These are phyloP conservation scores for Peucedramus taeniatus DNA, from an alignment of 2,113 vertebrate genomes.

Conservation along the genomic window DNA sequence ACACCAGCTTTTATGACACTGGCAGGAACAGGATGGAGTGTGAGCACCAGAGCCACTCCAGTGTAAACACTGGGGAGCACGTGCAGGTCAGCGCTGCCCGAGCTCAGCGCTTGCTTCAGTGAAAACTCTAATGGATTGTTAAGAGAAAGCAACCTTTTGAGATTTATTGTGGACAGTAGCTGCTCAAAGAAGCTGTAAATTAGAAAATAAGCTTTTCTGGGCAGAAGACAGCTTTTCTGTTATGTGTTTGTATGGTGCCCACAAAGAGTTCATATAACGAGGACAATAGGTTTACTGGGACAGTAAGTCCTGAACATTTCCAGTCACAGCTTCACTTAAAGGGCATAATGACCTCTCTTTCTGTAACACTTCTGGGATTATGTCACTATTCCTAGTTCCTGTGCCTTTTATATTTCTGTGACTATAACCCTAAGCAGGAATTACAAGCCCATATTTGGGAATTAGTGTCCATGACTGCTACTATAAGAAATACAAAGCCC, in stretches of 20 bases:
- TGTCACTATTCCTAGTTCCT: not conserved
- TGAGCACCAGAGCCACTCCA: not conserved
- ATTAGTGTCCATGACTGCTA: not conserved
- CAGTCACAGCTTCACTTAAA: not conserved
- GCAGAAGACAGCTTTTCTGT: not conserved
- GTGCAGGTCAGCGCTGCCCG: not conserved
- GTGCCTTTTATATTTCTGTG: not conserved
- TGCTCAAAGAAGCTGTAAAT: conserved; percentile 8
- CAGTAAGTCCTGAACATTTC: not conserved
- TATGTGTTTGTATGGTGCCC: not conserved
- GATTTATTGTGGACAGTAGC: not conserved
- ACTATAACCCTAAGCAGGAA: not conserved
- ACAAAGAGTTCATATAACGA: not conserved
- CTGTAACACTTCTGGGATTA: not conserved
- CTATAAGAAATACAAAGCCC: not conserved
- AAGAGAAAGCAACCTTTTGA: conserved; percentile 9
- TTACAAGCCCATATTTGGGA: not conserved
- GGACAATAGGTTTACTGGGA: conserved; percentile 29
- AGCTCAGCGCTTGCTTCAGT: not conserved
- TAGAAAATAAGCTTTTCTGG: not conserved
- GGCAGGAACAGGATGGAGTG: not conserved
- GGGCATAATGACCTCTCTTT: not conserved
- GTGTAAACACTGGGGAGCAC: not conserved
- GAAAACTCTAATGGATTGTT: not conserved
- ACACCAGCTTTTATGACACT: not conserved